Evolutionary conservation across 1,140 invertebrate genomes (phyloP), one percentile per base, ranked within the genome.

Genomic region (Cotesia glomerata): DNA sequence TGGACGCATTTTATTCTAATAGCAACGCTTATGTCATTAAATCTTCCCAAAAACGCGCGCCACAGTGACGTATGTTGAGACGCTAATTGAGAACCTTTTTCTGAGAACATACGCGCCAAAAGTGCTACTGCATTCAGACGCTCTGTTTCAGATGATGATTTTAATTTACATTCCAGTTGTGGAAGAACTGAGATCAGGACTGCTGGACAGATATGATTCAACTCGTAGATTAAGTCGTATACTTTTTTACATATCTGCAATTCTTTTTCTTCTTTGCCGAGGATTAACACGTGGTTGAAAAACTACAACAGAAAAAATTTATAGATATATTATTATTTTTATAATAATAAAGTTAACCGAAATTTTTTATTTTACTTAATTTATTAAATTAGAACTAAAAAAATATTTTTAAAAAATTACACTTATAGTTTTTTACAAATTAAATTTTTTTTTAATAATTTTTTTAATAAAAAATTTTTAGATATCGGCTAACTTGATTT

Each of bases 1-100:
- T 98, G 96, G 0, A 98, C 97, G 87, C 97, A 99, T 81, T 97
- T 97, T 34, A 93, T 97, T 63, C 97, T 91, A 74, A 99, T 98
- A 0, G 92, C 89, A 11, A 96, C 93, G 54, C 92, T 95, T 76
- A 99, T 98, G 84, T 99, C 97, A 85, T 98, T 98, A 84, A 98
- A 99, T 75, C 97, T 91, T 59, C 95, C 95, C 3, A 97, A 87
- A 85, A 97, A 97, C 54, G 94, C 94, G 61, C 92, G 90, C 94
- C 97, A 97, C 14, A 99, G 83, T 34, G 91, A 90, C 13, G 90
- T 90, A 83, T 98, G 95, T 78, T 96, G 93, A 69, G 92, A 91
- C 0, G 97, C 97, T 7, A 99, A 88, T 74, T 92, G 92, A 0
- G 97, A 98, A 69, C 96, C 93, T 79, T 96, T 95, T 81, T 98